Evolutionary conservation across 1,140 invertebrate species (phyloP), one percentile per base, ranked within the genome.

Genomic region (Xylocopa sonorina): DNA sequence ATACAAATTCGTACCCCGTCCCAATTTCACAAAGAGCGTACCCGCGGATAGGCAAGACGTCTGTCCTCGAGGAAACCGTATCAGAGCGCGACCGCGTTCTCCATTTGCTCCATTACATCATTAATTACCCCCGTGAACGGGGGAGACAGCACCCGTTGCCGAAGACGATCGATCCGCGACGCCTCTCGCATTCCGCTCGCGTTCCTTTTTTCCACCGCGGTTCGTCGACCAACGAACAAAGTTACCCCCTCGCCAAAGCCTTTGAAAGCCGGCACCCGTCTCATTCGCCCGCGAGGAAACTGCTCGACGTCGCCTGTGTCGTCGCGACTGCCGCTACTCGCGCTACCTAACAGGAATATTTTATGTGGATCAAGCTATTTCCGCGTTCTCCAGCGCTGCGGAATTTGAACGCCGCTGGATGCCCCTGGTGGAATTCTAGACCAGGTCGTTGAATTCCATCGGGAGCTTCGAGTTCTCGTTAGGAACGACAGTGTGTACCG

Each of bases 381-480:
- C 50, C 0, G 18, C 38, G 14, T n/a, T 32, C 48, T 21, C 60
- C n/a, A 21, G 46, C 21, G 5, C 14, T 14, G 0, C 32, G 16
- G 21, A 12, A 66, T 18, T 53, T 16, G 29, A n/a, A 48, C 57
- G 43, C 48, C 38, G 41, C 1, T 10, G 29, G 10, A 38, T 16
- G 46, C 29, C 6, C 46, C 10, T 0, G 21, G 3, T 5, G 14
- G 24, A 58, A 68, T 58, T 38, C 21, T 38, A 16, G 41, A 32
- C 32, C 3, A 16, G 9, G 43, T 51, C 21, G 24, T 55, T 24
- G 48, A 68, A 73, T 82, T 82, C 60, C 53, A 62, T 48, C 24
- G 51, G 14, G 29, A 60, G 69, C 55, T 48, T 60, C 21, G 69
- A 18, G 41, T 48, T 50, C 41, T 46, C 32, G n/a, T 68, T 58